Percentiles rank a stretch among this genome's conserved stretches.
Conservation (phyloP, 1,140 invertebrate species). For the Aphis gossypii region DNA sequence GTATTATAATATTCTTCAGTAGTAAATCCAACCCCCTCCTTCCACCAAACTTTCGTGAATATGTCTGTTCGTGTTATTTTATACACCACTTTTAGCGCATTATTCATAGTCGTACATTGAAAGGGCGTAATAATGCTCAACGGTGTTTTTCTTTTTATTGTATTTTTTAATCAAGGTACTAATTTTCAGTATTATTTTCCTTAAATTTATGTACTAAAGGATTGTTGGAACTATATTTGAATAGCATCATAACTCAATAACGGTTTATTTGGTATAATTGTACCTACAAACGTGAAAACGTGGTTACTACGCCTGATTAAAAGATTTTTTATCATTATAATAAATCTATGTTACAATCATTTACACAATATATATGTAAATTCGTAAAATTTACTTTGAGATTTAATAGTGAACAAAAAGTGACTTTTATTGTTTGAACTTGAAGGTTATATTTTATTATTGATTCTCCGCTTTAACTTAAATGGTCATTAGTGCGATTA, state of each 20-base stretch:
- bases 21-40: background rate
- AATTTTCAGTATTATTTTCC: background rate
- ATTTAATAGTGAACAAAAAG: background rate
- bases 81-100: background rate
- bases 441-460: background rate
- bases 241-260: background rate
- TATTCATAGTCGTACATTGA: background rate
- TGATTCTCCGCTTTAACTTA: background rate
- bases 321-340: background rate
- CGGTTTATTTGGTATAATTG: background rate
- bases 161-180: background rate
- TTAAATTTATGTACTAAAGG: background rate
- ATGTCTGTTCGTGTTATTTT: background rate
- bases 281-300: background rate
- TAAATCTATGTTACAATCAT: background rate
- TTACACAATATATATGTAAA: background rate
- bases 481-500: no score
- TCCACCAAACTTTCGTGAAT: background rate
- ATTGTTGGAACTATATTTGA: background rate
- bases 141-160: background rate
- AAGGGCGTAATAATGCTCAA: background rate
- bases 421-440: background rate
- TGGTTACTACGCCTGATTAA: background rate
- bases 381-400: background rate
- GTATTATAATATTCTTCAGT: conserved; percentile 13